Evolutionary conservation across 2,888 invertebrate species (phyloP).

Genomic region (Acleris holmiana): DNA sequence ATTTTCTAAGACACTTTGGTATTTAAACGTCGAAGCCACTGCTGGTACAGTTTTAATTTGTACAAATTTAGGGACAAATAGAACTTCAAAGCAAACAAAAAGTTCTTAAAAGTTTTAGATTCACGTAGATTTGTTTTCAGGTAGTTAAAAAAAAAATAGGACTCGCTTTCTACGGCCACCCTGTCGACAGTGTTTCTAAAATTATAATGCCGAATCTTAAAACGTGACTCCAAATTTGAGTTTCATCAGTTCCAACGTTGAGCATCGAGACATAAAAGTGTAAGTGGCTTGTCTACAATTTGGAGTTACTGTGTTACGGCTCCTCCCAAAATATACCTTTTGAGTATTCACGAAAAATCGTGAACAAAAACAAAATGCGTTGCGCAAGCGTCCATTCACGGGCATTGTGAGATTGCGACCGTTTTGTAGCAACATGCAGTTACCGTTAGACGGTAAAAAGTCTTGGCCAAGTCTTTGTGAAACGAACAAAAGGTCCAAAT

Average conservation of each 20-base stretch:
- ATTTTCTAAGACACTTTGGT: no score
- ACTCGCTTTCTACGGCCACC: constrained; percentile 78
- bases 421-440: constrained; percentile 64
- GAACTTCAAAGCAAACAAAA: constrained; percentile 18
- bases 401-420: constrained; percentile 62
- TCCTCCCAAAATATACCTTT: constrained; percentile 46
- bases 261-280: no score
- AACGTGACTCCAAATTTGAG: no score
- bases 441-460: constrained; percentile 69
- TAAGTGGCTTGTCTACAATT: no score
- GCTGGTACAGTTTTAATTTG: neutral
- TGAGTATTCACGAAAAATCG: constrained; percentile 68
- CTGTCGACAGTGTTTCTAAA: constrained; percentile 58
- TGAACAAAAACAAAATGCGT: constrained; percentile 71
- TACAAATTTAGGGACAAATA: neutral
- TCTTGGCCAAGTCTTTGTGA: constrained; percentile 66
- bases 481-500: constrained; percentile 66
- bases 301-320: no score
- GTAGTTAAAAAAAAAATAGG: constrained; percentile 43
- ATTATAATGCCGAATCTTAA: constrained; percentile 48
- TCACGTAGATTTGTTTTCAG: constrained; percentile 36
- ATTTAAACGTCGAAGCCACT: no score
- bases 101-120: constrained; percentile 19
- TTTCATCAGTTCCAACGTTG: no score
- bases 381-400: constrained; percentile 74